Evolutionary conservation across 92 coral and sea anemone genomes (phyloP), one percentile per base, ranked within the genome.

Genomic region (Phenganax subtilis): DNA sequence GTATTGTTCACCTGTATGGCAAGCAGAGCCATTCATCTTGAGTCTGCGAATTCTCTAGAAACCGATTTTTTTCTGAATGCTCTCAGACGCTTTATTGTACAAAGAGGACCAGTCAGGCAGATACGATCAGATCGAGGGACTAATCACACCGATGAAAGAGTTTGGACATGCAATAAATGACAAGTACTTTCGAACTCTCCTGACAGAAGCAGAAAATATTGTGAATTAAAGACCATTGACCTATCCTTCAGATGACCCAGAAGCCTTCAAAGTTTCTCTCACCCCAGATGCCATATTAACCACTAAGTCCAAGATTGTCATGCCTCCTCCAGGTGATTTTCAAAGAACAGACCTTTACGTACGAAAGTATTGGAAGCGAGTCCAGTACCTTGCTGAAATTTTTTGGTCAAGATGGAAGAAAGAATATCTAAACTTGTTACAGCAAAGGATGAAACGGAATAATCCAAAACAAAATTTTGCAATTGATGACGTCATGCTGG

Each of bases 21-120:
- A 52, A 84, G 85, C 44, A 85, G 91, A 83, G 91, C 91, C 11
- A 81, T 90, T 8, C 89, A 90, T 61, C 75, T 85, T 86, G 47
- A 37, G 47, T 1, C 3, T 37, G 3, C 47, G 47, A 2, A 37
- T 37, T 5, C 5, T n/a, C 72, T 90, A 29, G 86, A 85, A 14
- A 87, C 90, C 12, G 88, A 87, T 20, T 87, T 88, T 6, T 87
- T 84, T 65, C 55, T 87, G 27, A 75, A 84, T 16, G 89, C 91
- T 14, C 57, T 86, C 8, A 31, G 90, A 15, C 83, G 91, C 11
- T 90, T 88, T 67, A 65, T 83, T 17, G 91, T 88, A 15, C 75
- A 88, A 37, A 65, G 93, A 51, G 89, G 89, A 15, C 85, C 91
- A 10, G 89, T 83, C 16, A 55, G 85, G 20, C 86, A 86, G 64